Evolutionary conservation across 2,797 vertebrate species (phyloP).

Genomic region (Lycodopsis pacificus): DNA sequence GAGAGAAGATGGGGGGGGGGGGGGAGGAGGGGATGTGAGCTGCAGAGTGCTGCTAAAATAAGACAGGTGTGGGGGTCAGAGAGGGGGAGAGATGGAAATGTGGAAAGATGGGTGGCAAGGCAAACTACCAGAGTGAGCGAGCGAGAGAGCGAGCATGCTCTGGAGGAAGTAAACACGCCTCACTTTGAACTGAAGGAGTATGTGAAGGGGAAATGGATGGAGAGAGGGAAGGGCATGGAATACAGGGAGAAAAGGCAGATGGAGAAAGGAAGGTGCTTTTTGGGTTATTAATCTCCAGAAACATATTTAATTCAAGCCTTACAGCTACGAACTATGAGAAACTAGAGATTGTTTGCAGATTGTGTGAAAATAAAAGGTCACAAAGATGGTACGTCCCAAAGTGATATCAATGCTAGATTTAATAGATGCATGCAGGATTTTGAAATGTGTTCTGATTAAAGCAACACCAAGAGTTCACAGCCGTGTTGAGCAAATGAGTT

Average conservation of each 20-base stretch:
- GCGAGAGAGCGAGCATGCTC: not conserved
- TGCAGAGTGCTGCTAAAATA: conserved; percentile 15
- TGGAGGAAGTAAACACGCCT: conserved; percentile 27
- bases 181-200: conserved; percentile 18
- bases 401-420: not conserved
- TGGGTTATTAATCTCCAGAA: not conserved
- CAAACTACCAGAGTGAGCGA: not conserved
- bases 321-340: not conserved
- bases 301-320: not conserved
- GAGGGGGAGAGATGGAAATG: conserved; percentile 27
- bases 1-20: not conserved
- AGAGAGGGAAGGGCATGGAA: conserved; percentile 2
- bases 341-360: not conserved
- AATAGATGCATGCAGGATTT: not conserved
- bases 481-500: not conserved
- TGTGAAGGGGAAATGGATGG: conserved; percentile 1
- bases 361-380: not conserved
- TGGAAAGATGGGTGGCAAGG: conserved; percentile 15
- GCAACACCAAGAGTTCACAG: not conserved
- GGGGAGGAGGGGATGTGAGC: not conserved
- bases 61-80: conserved; percentile 28
- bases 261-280: not conserved
- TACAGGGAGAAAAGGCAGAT: not conserved
- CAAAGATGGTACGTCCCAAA: not conserved
- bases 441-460: not conserved